Base-by-base conservation (phyloP, 2,888 invertebrate genomes). In the Suillia variegata region DNA sequence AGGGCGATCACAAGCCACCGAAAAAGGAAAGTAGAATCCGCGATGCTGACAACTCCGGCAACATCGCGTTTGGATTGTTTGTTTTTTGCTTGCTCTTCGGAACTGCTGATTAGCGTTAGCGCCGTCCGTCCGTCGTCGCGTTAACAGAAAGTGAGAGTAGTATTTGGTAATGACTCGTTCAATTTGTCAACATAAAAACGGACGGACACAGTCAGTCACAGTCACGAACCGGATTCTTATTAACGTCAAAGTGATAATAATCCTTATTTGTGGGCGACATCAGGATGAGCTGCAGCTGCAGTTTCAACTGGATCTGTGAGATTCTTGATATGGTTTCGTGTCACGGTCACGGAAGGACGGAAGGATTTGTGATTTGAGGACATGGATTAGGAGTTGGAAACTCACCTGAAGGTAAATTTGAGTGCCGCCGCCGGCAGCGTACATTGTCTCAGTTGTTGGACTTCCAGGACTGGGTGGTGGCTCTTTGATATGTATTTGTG, bases 361-460 rank as follows among this genome's bases (percentile, higher is more conserved):
- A n/a, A n/a, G n/a, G n/a, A n/a, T n/a, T n/a, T n/a, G n/a, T n/a
- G n/a, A n/a, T n/a, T n/a, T n/a, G n/a, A n/a, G n/a, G n/a, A n/a
- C n/a, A n/a, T n/a, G n/a, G n/a, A n/a, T n/a, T n/a, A n/a, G n/a
- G n/a, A n/a, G n/a, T n/a, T 52, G 45, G 49, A 5, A 18, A 75
- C 80, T 80, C 79, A 82, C 82, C 82, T 82, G 82, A 67, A 82
- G 78, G 73, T 82, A 82, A 72, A 82, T 82, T 75, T 82, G 82
- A 70, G 82, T 82, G 77, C 81, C 80, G 76, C 82, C 82, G 74
- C 80, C 77, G 71, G 82, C 80, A 74, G 79, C 80, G 73, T 82
- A 82, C 82, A 82, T 82, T 62, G 61, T 76, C 66, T 79, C 79
- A 64, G 74, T 71, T 70, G 73, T 71, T 71, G 79, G 78, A 64